phyloP scores from a whole-genome alignment of 2,888 invertebrate species.

The Deilephila elpenor region DNA sequence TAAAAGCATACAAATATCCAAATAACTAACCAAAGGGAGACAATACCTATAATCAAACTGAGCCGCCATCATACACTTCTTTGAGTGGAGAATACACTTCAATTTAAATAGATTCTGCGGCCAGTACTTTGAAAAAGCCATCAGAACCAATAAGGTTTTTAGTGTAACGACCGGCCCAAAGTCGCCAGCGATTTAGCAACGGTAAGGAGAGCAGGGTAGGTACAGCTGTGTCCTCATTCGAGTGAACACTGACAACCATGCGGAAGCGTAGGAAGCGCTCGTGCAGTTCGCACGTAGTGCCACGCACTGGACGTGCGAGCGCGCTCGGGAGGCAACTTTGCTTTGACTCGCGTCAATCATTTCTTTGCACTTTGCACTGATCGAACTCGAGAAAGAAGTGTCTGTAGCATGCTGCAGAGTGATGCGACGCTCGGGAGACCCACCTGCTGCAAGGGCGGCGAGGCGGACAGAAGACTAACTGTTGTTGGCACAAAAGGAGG shows the following conservation, averaged over 20 bases:
- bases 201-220: conserved; percentile 4
- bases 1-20: conserved; percentile 15
- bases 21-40: not conserved
- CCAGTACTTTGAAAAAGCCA: too few relatives aligned
- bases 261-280: conserved; percentile 27
- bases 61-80: conserved; percentile 37
- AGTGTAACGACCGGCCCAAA: not conserved
- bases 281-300: not conserved
- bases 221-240: conserved; percentile 15
- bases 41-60: conserved; percentile 29
- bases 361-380: not conserved
- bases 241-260: conserved; percentile 20
- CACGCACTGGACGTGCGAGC: not conserved
- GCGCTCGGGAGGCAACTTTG: not conserved
- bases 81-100: not conserved
- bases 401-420: not conserved
- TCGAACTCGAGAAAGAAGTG: not conserved
- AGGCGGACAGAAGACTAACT: conserved; percentile 56
- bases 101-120: too few relatives aligned
- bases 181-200: not conserved
- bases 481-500: conserved; percentile 51
- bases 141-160: not conserved
- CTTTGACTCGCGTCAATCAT: not conserved
- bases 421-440: conserved; percentile 50
- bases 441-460: conserved; percentile 59